Evolutionary conservation across 2,888 invertebrate genomes (phyloP), one percentile per base, ranked within the genome.

Genomic region (Exocentrus adspersus): DNA sequence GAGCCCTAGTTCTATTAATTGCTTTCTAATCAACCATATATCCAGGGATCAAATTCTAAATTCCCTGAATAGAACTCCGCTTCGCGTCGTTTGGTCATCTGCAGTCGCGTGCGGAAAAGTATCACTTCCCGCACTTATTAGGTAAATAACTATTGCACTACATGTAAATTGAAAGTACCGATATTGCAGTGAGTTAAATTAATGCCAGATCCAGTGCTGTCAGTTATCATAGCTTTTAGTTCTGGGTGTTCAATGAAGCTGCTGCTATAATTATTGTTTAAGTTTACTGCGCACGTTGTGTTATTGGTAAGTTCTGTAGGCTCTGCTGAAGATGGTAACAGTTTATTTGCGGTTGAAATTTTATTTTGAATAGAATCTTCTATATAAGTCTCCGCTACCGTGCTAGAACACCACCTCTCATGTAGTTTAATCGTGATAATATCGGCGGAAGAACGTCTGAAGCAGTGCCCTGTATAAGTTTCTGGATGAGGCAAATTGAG

Each of bases 391-490:
- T 37, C 37, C 37, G 37, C 43, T 43, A 17, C 43, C 43, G 43
- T 43, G 19, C 43, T 17, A 43, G 20, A 43, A 43, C 43, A 19
- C 43, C 43, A 43, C 17, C 20, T 19, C 42, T 2, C 54, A 41
- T 58, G 4, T 37, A 21, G 58, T 20, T 56, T 57, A 46, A 42
- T 62, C 45, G 62, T 60, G 42, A 20, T 52, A 9, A 30, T 58
- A 16, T 56, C 62, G 43, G 43, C 43, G 17, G 10, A 43, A 43
- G 43, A 43, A 43, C 17, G 43, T 43, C 43, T 43, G 19, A 43
- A 37, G 41, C 41, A 5, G 9, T 43, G 43, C 17, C 43, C 43
- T 43, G 19, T 20, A 43, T 43, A 43, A 43, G 7, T 43, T 43
- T 43, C 7, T 19, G 17, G 19, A 43, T 43, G 43, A 43, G 43